A percentile compares a stretch with the other conserved stretches of the same genome.
Evolutionary conservation across 1,140 invertebrate genomes (phyloP).

Genomic region (Diabrotica virgifera): DNA sequence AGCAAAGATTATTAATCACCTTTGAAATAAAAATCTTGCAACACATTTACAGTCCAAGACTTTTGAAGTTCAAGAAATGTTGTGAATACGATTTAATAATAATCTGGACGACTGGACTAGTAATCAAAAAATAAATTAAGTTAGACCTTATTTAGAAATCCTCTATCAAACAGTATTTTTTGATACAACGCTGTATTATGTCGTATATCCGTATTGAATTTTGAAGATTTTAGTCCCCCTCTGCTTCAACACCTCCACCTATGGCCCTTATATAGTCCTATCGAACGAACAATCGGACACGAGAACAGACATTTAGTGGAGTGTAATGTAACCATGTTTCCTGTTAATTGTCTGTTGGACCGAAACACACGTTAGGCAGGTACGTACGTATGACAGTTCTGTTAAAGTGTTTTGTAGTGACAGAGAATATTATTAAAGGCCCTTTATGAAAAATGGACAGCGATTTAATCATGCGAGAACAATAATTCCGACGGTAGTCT

Average conservation of each 20-base stretch:
- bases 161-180: too few relatives aligned
- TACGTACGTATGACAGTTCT: constrained; percentile 8
- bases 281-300: constrained; percentile 18
- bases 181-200: too few relatives aligned
- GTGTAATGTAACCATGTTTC: constrained; percentile 13
- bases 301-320: constrained; percentile 19
- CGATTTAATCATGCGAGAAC: not conserved
- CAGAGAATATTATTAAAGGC: not conserved
- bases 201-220: too few relatives aligned
- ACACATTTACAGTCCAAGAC: too few relatives aligned
- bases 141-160: too few relatives aligned
- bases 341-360: constrained; percentile 11
- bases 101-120: too few relatives aligned
- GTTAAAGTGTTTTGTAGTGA: not conserved
- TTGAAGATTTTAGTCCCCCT: not conserved
- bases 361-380: constrained; percentile 1
- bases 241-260: not conserved
- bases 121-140: too few relatives aligned
- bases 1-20: too few relatives aligned
- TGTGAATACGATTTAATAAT: too few relatives aligned
- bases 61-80: too few relatives aligned
- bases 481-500: too few relatives aligned
- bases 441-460: not conserved
- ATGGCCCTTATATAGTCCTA: not conserved
- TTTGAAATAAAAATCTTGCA: too few relatives aligned